Evolutionary conservation across 2,888 invertebrate genomes (phyloP).

Genomic region (Nomada ferruginata): DNA sequence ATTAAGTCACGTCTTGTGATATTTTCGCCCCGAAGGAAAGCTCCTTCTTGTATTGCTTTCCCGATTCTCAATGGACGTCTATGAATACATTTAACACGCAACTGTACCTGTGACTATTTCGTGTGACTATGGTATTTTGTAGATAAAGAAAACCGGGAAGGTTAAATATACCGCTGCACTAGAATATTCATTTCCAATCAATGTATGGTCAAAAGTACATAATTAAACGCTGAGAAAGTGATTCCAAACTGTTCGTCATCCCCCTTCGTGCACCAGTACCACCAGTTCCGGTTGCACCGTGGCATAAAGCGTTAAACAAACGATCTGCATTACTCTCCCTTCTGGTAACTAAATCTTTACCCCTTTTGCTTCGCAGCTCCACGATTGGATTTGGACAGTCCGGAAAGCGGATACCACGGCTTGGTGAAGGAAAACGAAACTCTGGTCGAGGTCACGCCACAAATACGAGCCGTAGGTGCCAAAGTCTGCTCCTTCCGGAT

Average conservation of each 20-base stretch:
- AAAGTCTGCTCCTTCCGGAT: conserved; percentile 94
- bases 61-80: background rate
- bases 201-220: too few relatives aligned
- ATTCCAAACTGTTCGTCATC: too few relatives aligned
- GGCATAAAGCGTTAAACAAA: too few relatives aligned
- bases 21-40: background rate
- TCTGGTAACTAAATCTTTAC: background rate
- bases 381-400: conserved; percentile 90
- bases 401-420: conserved; percentile 96
- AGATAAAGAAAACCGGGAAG: too few relatives aligned
- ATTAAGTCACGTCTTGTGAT: conserved; percentile 39
- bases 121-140: too few relatives aligned
- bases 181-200: too few relatives aligned
- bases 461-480: conserved; percentile 91
- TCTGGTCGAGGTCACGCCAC: conserved; percentile 95
- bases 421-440: conserved; percentile 97
- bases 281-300: too few relatives aligned
- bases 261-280: too few relatives aligned
- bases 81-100: too few relatives aligned
- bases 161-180: too few relatives aligned
- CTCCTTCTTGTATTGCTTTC: background rate
- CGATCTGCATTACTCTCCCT: background rate
- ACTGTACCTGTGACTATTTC: too few relatives aligned
- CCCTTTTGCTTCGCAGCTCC: conserved; percentile 86
- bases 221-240: too few relatives aligned